These are phyloP conservation scores for Drosophila nebulosa DNA, from an alignment of 1,140 invertebrate genomes.

Conservation along the genomic window DNA sequence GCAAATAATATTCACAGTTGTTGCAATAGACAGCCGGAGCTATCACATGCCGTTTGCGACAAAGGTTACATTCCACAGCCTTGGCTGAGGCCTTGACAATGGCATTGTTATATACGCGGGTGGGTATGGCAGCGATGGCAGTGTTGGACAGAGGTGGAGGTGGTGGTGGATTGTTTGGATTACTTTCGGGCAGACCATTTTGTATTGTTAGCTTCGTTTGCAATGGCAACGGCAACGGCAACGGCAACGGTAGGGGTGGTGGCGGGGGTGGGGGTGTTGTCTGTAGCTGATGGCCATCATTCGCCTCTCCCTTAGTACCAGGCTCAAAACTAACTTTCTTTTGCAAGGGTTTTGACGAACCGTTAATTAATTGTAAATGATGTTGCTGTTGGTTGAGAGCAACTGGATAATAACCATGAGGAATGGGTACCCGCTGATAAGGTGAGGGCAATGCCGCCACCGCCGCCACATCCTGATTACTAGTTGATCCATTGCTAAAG, in stretches of 20 bases:
- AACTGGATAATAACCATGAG: slow-evolving; percentile 80
- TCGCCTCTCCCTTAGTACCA: slow-evolving; percentile 84
- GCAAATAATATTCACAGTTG: slow-evolving; percentile 96
- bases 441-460: slow-evolving; percentile 52
- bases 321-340: slow-evolving; percentile 87
- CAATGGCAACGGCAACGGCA: slow-evolving; percentile 15
- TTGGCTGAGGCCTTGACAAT: slow-evolving; percentile 82
- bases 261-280: slow-evolving; percentile 78
- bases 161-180: background rate
- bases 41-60: slow-evolving; percentile 89
- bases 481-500: slow-evolving; percentile 56
- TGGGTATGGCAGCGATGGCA: slow-evolving; percentile 75
- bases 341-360: slow-evolving; percentile 81
- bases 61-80: slow-evolving; percentile 88
- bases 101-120: slow-evolving; percentile 74
- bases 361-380: slow-evolving; percentile 26
- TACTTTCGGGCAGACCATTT: slow-evolving; percentile 49
- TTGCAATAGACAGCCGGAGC: slow-evolving; percentile 90
- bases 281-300: slow-evolving; percentile 73
- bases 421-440: slow-evolving; percentile 83
- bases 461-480: slow-evolving; percentile 25
- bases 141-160: slow-evolving; percentile 16
- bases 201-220: slow-evolving; percentile 49
- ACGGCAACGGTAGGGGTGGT: slow-evolving; percentile 9
- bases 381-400: slow-evolving; percentile 29